Evolutionary conservation across 2,113 vertebrate species (phyloP).

Genomic region (Puntigrus tetrazona): DNA sequence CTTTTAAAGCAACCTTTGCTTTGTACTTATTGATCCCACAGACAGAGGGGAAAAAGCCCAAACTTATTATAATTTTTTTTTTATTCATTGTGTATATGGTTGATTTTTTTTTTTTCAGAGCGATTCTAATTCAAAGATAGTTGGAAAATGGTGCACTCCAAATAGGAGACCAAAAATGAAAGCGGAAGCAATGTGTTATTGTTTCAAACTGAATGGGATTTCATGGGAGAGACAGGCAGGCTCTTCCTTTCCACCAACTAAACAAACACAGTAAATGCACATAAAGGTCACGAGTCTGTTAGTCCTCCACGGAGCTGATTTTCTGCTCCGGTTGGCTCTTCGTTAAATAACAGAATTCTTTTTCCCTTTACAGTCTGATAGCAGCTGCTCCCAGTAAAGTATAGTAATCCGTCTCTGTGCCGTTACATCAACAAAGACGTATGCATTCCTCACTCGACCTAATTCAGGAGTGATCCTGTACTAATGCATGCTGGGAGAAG

Average conservation of each 20-base stretch:
- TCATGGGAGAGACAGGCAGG: background rate
- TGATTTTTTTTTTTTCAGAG: background rate
- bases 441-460: background rate
- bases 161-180: background rate
- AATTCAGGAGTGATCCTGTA: background rate
- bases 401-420: background rate
- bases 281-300: constrained; percentile 6
- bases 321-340: constrained; percentile 50
- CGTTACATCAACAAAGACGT: constrained; percentile 10
- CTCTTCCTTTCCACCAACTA: constrained; percentile 9
- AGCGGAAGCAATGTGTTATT: background rate
- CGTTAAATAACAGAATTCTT: background rate
- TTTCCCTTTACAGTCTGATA: constrained; percentile 23
- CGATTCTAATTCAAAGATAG: background rate
- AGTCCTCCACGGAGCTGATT: constrained; percentile 44
- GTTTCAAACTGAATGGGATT: background rate
- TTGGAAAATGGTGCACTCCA: background rate
- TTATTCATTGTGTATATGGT: background rate
- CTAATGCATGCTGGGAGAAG: background rate
- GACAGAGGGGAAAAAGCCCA: no score
- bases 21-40: background rate
- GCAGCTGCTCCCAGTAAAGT: constrained; percentile 41
- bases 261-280: background rate
- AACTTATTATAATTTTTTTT: no score
- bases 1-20: background rate